phyloP scores from a whole-genome alignment of 2,113 vertebrate genomes.

The Diglossa brunneiventris region DNA sequence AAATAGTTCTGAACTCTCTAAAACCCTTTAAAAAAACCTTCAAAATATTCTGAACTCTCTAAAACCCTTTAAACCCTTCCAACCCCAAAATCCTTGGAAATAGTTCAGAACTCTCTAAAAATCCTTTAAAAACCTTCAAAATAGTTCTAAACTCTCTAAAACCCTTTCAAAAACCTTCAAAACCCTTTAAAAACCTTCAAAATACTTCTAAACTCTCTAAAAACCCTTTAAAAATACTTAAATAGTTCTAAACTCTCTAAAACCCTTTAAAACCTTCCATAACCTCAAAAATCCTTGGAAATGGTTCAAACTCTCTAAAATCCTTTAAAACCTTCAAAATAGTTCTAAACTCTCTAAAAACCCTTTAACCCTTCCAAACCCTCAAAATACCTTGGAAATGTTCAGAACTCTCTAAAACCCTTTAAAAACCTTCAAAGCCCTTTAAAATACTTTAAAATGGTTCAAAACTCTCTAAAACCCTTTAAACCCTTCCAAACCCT shows the following conservation, averaged over 20 bases:
- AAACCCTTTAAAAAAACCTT: not conserved
- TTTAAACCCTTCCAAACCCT: not conserved
- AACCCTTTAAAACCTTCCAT: too few species aligned
- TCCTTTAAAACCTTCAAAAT: too few species aligned
- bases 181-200: too few species aligned
- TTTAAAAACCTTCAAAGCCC: too few species aligned
- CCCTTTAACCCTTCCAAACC: not conserved
- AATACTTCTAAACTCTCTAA: not conserved
- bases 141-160: too few species aligned
- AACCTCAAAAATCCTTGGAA: too few species aligned
- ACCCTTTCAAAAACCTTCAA: too few species aligned
- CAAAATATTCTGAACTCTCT: not conserved
- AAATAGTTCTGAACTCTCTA: not conserved
- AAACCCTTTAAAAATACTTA: too few species aligned
- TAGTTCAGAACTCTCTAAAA: not conserved
- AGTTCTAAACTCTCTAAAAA: not conserved
- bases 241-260: too few species aligned
- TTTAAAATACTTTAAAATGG: not conserved
- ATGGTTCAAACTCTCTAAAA: too few species aligned
- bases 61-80: too few species aligned
- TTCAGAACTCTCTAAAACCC: not conserved
- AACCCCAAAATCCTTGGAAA: not conserved
- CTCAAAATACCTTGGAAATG: fast-evolving
- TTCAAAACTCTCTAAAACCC: not conserved
- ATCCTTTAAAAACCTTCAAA: fast-evolving